A percentile compares a stretch with the other conserved stretches of the same genome.
phyloP scores from a whole-genome alignment of 2,888 invertebrate genomes.

The Acleris laterana region DNA sequence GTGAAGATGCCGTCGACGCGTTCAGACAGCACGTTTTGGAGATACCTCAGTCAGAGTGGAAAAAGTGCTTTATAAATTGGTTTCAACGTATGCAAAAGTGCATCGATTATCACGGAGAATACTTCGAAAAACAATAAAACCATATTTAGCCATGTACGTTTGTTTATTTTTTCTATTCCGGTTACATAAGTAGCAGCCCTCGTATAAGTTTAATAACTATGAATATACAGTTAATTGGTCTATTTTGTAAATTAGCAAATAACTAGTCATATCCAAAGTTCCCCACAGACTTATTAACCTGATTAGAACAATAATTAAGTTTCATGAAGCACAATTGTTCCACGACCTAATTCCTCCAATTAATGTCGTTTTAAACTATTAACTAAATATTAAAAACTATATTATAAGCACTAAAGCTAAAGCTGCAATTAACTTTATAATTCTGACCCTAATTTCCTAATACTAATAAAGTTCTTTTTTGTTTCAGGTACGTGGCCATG shows the following conservation, averaged over 20 bases:
- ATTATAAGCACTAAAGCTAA: neutral
- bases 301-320: slow-evolving; percentile 18
- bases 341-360: slow-evolving; percentile 46
- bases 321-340: slow-evolving; percentile 43
- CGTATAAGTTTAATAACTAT: too few species aligned
- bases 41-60: too few species aligned
- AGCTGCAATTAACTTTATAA: neutral
- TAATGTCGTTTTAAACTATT: slow-evolving; percentile 10
- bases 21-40: too few species aligned
- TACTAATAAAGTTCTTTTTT: slow-evolving; percentile 5
- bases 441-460: neutral
- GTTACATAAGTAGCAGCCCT: too few species aligned
- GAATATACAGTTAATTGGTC: neutral
- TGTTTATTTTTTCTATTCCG: too few species aligned
- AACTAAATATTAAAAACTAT: slow-evolving; percentile 9
- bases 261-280: neutral
- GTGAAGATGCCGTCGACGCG: too few species aligned
- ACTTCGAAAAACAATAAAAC: too few species aligned
- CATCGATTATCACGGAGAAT: too few species aligned
- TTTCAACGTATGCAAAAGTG: too few species aligned
- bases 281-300: slow-evolving; percentile 24
- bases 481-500: slow-evolving; percentile 24
- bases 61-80: too few species aligned
- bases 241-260: neutral
- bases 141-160: too few species aligned